Base-by-base conservation (phyloP, 2,113 vertebrate species). In the Chunga burmeisteri region DNA sequence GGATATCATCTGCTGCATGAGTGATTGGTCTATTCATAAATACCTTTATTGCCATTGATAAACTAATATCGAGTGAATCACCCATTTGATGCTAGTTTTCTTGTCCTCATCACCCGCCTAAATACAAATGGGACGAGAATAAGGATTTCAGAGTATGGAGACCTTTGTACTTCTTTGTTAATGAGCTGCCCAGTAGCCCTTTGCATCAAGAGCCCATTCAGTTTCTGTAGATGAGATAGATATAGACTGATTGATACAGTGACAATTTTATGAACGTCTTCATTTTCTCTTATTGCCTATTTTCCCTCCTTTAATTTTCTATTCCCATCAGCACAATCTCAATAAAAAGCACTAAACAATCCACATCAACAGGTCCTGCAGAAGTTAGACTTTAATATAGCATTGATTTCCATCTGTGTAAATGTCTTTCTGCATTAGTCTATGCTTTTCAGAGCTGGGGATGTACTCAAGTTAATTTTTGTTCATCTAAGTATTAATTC, bases 1-100 rank as follows among this genome's bases (percentile, higher is more conserved):
- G 92, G 96, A 86, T 97, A 98, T 83, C 68, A 96, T 61, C 74
- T 94, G 21, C 87, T 68, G 83, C 82, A 47, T 27, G 79, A 70
- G 47, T 78, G 88, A 56, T 63, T 85, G 90, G 58, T 88, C n/a
- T 86, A 1, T 95, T 81, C 84, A 86, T 95, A 49, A 84, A 50
- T 47, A 26, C 21, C 55, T 70, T 42, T 29, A 14, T 23, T 11
- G 11, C 59, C 55, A 61, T 42, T 55, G 67, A 23, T 38, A 62
- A 88, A 30, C 25, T 11, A 11, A 2, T 34, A 14, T 6, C 13
- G 42, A n/a, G 13, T 36, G 55, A 77, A 50, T 55, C 61, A 77
- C 42, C 15, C 49, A 26, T 30, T 36, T 6, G 3, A 22, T 16
- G 38, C 38, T 38, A n/a, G 21, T 30, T 7, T 0, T 38, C 22